Evolutionary conservation across 2,797 vertebrate genomes (phyloP), one percentile per base, ranked within the genome.

Genomic region (Corythornis leucogaster): DNA sequence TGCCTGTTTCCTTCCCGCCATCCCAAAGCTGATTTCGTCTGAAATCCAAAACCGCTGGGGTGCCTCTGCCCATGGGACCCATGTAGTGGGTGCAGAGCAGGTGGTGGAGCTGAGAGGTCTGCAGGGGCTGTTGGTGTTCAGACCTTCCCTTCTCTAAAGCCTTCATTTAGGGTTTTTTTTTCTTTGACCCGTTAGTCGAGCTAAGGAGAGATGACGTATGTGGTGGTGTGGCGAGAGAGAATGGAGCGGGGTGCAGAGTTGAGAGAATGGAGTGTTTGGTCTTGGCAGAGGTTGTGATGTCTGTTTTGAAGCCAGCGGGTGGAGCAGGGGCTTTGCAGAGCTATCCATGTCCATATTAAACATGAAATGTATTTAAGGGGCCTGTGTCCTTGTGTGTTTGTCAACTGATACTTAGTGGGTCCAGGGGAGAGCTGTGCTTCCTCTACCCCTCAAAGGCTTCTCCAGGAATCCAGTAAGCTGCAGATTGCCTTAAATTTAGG

Each of bases 271-370:
- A 80, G 42, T 87, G 6, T 96, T 95, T 77, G 93, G 89, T 80
- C 40, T 89, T 75, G 78, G 63, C 59, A 89, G 85, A 61, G 53
- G 31, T 46, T 92, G 76, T 5, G 4, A 40, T 55, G 95, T 97
- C 82, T 96, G 10, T 66, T 31, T 84, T 61, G 31, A 89, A 89
- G 83, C 77, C 90, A 92, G 96, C 64, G 50, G 93, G 43, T 28
- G 81, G 79, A 94, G 91, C 62, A 54, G 86, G 92, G 90, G 88
- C 87, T 97, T 93, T 96, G 94, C 93, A 66, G 95, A 96, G 97
- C 70, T 53, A 95, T 96, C 94, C 33, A 95, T 63, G 82, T 97
- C 97, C 95, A 92, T 96, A 98, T 97, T 97, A 97, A 98, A 97
- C 90, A 90, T 38, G 66, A 97, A 95, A 94, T 95, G 95, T 97